Percentiles rank a stretch among this genome's conserved stretches.
These are phyloP conservation scores for Arizona elegans DNA, from an alignment of 2,113 vertebrate species.

Conservation along the genomic window DNA sequence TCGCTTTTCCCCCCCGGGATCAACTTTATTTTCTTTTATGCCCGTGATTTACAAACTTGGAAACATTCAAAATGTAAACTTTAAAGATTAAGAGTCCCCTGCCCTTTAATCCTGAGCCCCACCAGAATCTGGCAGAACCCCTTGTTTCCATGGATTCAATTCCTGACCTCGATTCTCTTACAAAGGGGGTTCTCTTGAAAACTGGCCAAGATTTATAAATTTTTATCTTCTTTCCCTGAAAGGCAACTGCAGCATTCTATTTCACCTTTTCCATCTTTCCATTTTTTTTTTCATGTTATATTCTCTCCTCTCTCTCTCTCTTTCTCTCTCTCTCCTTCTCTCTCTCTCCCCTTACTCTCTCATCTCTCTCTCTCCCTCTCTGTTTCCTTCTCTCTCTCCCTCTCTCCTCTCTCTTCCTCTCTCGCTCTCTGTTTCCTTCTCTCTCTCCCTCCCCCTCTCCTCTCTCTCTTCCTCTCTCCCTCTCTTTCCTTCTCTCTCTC, in stretches of 20 bases:
- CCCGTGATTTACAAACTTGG: background rate
- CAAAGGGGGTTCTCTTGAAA: background rate
- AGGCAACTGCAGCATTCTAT: background rate
- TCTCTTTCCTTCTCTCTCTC: no score
- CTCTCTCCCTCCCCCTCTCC: no score
- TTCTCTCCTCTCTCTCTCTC: no score
- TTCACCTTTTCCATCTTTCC: rapidly evolving
- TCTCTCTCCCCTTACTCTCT: no score
- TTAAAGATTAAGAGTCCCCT: background rate
- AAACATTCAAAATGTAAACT: background rate
- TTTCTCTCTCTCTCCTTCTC: no score
- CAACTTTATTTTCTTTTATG: background rate
- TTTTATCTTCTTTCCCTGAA: background rate
- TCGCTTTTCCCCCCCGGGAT: background rate
- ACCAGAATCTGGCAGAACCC: background rate
- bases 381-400: no score
- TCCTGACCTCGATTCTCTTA: background rate
- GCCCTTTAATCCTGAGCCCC: background rate
- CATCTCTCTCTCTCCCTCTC: no score
- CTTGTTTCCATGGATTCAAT: background rate
- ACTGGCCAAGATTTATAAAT: background rate
- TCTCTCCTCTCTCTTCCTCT: background rate
- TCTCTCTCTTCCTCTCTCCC: no score
- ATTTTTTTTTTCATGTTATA: background rate
- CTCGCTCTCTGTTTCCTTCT: no score